phyloP scores from a whole-genome alignment of 2,113 vertebrate genomes.

The Clarias gariepinus region DNA sequence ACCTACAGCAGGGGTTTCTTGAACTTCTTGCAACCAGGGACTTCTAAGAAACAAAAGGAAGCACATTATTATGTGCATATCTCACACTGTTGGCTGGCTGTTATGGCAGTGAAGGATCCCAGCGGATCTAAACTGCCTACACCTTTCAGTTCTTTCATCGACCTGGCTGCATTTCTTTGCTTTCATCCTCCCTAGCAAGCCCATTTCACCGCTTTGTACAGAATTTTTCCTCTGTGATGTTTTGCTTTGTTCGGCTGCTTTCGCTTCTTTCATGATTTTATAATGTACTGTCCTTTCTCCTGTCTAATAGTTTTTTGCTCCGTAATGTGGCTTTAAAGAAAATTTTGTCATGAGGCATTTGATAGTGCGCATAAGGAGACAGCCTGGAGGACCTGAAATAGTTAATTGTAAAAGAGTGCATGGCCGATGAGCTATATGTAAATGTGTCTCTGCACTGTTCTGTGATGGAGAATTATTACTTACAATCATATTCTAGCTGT shows the following conservation, averaged over 20 bases:
- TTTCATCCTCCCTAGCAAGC: conserved; percentile 26
- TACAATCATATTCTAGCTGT: not conserved
- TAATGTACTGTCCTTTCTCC: conserved; percentile 8
- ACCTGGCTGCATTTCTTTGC: conserved; percentile 15
- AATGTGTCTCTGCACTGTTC: not conserved
- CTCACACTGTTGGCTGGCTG: conserved; percentile 27
- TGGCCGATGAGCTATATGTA: not conserved
- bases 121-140: conserved; percentile 33
- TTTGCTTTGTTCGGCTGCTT: not conserved
- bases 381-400: not conserved
- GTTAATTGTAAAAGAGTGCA: not conserved
- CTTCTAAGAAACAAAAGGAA: conserved; percentile 14
- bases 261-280: conserved; percentile 12
- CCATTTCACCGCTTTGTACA: not conserved
- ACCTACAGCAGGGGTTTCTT: not conserved
- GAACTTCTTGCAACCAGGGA: not conserved
- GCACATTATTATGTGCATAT: conserved; percentile 48
- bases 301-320: conserved; percentile 22
- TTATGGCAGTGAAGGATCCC: conserved; percentile 30
- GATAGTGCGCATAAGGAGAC: not conserved
- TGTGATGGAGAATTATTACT: conserved; percentile 26
- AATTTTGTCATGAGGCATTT: not conserved
- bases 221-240: not conserved
- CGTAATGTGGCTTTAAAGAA: not conserved
- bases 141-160: conserved; percentile 38